Evolutionary conservation across 2,888 invertebrate genomes (phyloP).

Genomic region (Cordilura impudica): DNA sequence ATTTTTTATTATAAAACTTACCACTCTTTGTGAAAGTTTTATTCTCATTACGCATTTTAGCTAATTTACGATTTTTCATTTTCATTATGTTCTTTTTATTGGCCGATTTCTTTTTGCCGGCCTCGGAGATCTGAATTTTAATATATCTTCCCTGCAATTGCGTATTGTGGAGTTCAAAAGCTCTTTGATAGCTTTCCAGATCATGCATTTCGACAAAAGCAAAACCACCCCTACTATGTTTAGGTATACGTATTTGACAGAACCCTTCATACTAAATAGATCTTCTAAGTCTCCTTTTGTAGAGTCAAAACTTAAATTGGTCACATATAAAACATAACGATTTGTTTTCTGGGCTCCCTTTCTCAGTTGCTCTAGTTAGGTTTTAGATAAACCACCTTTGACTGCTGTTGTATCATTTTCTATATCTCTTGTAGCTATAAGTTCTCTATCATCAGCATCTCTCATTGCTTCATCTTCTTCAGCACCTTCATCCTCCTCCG

Average conservation of each 20-base stretch:
- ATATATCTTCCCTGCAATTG: constrained; percentile 74
- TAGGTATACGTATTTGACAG: constrained; percentile 77
- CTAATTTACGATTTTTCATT: constrained; percentile 77
- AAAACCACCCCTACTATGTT: constrained; percentile 74
- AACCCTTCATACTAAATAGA: constrained; percentile 72
- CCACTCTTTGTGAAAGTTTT: constrained; percentile 77
- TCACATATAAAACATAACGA: constrained; percentile 77
- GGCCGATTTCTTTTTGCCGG: constrained; percentile 77
- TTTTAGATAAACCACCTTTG: constrained; percentile 66
- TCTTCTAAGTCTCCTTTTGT: constrained; percentile 72
- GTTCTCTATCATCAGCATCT: constrained; percentile 28
- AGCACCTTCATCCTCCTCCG: constrained; percentile 56
- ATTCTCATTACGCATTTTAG: constrained; percentile 77
- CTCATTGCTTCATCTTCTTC: constrained; percentile 21
- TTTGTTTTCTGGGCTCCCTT: constrained; percentile 75
- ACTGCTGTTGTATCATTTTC: background rate
- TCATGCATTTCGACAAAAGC: constrained; percentile 77
- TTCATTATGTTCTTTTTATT: constrained; percentile 78
- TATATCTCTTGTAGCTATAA: constrained; percentile 7
- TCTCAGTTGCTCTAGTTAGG: constrained; percentile 71
- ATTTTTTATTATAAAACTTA: constrained; percentile 76
- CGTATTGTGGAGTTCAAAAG: constrained; percentile 74
- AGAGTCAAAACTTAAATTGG: constrained; percentile 76
- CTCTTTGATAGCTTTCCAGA: constrained; percentile 71
- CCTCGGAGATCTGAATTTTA: constrained; percentile 77